Percentiles rank a stretch among this genome's conserved stretches.
These are phyloP conservation scores for Oncorhynchus clarkii DNA, from an alignment of 2,113 vertebrate species.

Conservation along the genomic window DNA sequence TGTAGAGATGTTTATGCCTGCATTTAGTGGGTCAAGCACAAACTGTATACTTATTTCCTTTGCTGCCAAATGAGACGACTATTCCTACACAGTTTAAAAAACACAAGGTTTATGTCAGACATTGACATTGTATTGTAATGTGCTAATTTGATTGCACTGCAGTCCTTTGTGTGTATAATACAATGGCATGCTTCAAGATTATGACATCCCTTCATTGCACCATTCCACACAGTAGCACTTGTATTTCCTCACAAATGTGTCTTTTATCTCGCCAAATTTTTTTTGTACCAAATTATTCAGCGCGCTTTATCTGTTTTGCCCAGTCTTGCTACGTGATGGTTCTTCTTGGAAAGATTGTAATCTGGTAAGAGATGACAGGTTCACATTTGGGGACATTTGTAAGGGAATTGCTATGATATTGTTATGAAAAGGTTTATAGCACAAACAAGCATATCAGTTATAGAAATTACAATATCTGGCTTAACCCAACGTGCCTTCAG, in stretches of 20 bases:
- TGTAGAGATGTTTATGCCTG: not conserved
- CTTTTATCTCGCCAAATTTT: not conserved
- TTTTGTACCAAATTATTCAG: constrained; percentile 14
- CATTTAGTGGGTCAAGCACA: constrained; percentile 8
- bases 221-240: not conserved
- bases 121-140: constrained; percentile 35
- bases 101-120: constrained; percentile 20
- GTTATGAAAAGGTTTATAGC: not conserved
- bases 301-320: not conserved
- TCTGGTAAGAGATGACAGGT: not conserved
- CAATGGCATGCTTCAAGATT: constrained; percentile 28
- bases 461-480: not conserved
- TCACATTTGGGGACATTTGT: not conserved
- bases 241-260: constrained; percentile 13
- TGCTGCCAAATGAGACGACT: constrained; percentile 25
- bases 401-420: not conserved
- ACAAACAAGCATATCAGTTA: not conserved
- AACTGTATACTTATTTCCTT: constrained; percentile 8
- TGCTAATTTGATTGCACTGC: constrained; percentile 11
- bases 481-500: not conserved
- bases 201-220: constrained; percentile 5
- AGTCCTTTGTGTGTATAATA: constrained; percentile 15
- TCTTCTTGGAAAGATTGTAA: not conserved
- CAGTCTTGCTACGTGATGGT: not conserved
- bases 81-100: not conserved